phyloP scores from a whole-genome alignment of 1,140 invertebrate genomes.

The Drosophila eugracilis region DNA sequence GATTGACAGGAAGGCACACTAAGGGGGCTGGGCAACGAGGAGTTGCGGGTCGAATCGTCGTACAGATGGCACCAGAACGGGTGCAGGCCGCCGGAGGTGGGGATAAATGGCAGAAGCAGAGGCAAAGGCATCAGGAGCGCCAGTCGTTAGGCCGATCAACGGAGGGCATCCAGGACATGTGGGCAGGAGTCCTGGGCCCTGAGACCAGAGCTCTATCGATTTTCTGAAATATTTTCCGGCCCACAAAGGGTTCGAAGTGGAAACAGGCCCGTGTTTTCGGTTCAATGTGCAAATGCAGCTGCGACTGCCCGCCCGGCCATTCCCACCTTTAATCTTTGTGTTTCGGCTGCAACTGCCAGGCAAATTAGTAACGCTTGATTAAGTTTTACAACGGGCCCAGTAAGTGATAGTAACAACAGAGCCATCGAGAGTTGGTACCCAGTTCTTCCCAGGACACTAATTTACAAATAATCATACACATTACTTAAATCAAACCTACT shows the following conservation, averaged over 20 bases:
- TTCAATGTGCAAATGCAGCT: constrained; percentile 57
- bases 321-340: constrained; percentile 31
- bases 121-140: too few relatives aligned
- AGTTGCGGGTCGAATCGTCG: constrained; percentile 14
- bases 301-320: constrained; percentile 25
- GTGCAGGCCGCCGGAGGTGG: neutral
- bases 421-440: neutral
- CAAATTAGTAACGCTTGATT: constrained; percentile 78
- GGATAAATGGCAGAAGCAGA: constrained; percentile 39
- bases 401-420: constrained; percentile 57
- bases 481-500: constrained; percentile 64
- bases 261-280: constrained; percentile 6
- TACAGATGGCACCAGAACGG: constrained; percentile 8
- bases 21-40: neutral
- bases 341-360: constrained; percentile 49
- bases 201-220: constrained; percentile 58
- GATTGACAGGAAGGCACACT: constrained; percentile 69
- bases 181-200: constrained; percentile 34
- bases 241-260: constrained; percentile 13
- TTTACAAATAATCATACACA: too few relatives aligned
- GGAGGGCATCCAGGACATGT: constrained; percentile 73
- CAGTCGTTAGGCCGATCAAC: constrained; percentile 76
- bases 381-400: constrained; percentile 63
- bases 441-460: too few relatives aligned
- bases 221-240: constrained; percentile 35